Evolutionary conservation across 2,888 invertebrate genomes (phyloP), one percentile per base, ranked within the genome.

Genomic region (Nasonia oneida): DNA sequence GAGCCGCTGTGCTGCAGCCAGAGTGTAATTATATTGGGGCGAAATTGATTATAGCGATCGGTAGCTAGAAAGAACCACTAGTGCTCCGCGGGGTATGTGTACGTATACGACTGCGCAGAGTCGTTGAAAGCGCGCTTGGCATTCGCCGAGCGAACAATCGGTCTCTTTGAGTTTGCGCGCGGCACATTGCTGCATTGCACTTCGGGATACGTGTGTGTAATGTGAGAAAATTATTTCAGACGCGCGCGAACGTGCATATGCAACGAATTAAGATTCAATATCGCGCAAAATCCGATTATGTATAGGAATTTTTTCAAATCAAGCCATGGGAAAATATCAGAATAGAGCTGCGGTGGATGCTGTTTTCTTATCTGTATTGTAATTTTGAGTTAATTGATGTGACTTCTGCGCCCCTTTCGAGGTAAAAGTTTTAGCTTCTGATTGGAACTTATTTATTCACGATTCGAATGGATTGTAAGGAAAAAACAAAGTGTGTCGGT

Each of bases 161-260:
- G 74, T 50, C 64, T 77, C 83, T 80, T 86, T 74, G 76, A 80
- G 6, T 86, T 53, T 73, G 78, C 73, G 53, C 29, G 42, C 29
- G 47, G 47, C 42, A 42, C 61, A 50, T 61, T 37, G 39, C 71
- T 74, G 57, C 23, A 23, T 29, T 29, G 29, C 39, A 53, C 64
- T 18, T n/a, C 33, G 8, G 57, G 10, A 57, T n/a, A 37, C 15
- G 29, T 37, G 4, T 37, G n/a, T 37, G 37, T 57, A 75, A 84
- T 81, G 86, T 86, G 86, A 86, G 86, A 86, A 86, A 83, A 86
- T 83, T 39, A 83, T 86, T 81, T 83, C 64, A 84, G 70, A 73
- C 76, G 77, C 33, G 77, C 33, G 33, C 18, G 39, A 50, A 70
- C 80, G 39, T 6, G 23, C 53, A 15, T 39, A 42, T 71, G n/a